Evolutionary conservation across 2,888 invertebrate species (phyloP).

Genomic region (Pandemis heparana): DNA sequence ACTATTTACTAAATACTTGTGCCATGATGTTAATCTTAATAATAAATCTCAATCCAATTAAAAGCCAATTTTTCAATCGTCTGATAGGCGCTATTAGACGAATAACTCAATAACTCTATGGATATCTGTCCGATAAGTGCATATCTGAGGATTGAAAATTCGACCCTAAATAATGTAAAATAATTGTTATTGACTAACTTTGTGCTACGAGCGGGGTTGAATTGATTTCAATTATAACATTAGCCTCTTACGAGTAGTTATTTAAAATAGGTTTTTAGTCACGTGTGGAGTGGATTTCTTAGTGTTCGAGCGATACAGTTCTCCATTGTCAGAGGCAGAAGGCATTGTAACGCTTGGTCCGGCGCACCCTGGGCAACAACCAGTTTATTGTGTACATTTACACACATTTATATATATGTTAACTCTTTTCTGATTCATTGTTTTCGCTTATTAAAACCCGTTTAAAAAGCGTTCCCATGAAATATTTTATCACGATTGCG

Average conservation of each 20-base stretch:
- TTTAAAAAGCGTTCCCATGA: neutral
- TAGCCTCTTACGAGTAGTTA: slow-evolving; percentile 3
- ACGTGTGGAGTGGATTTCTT: neutral
- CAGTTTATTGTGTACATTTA: too few relatives aligned
- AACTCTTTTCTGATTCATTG: too few relatives aligned
- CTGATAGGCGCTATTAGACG: too few relatives aligned
- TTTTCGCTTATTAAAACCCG: neutral
- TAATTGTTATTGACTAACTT: slow-evolving; percentile 13
- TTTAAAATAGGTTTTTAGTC: slow-evolving; percentile 15
- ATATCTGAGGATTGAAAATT: too few relatives aligned
- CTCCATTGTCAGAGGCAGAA: too few relatives aligned
- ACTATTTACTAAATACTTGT: slow-evolving; percentile 3
- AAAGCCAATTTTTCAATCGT: too few relatives aligned
- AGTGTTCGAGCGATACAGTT: too few relatives aligned
- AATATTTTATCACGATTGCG: neutral
- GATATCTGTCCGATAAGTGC: too few relatives aligned
- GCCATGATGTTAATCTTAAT: slow-evolving; percentile 28
- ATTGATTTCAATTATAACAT: slow-evolving; percentile 19
- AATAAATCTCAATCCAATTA: slow-evolving; percentile 34
- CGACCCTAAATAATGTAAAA: slow-evolving; percentile 29
- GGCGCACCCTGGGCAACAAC: too few relatives aligned
- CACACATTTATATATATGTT: too few relatives aligned
- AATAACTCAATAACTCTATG: too few relatives aligned
- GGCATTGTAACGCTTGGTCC: too few relatives aligned
- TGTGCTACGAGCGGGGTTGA: slow-evolving; percentile 3